Evolutionary conservation across 2,888 invertebrate genomes (phyloP), one percentile per base, ranked within the genome.

Genomic region (Caenorhabditis panamensis): DNA sequence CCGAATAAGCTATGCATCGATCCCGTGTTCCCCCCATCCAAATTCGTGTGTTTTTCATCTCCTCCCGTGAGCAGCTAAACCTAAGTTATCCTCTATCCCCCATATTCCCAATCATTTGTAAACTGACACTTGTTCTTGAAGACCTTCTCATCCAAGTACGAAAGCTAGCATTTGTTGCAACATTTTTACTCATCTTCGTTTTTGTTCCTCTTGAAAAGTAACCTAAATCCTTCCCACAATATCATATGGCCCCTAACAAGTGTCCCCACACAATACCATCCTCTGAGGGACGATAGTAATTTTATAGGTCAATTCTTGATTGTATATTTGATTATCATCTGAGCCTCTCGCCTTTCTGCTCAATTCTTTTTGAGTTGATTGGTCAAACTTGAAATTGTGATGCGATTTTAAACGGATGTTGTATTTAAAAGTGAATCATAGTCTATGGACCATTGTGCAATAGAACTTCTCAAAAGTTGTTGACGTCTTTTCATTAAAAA

Each of bases 361-460:
- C 4, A 53, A 53, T 16, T 22, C 26, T 1, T 18, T 26, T 22
- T n/a, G 63, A 56, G 47, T 47, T 47, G 63, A 63, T 58, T 56
- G 49, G 63, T 72, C 53, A 31, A 71, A 28, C 24, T 64, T 49
- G 51, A 59, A 64, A 73, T 59, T 73, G 73, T 73, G 73, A 73
- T 73, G 58, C 18, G 58, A 64, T 47, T 62, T 64, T 37, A 31
- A 31, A 64, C 64, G 51, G 58, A 59, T 72, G 20, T 49, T 59
- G 20, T 56, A n/a, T n/a, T n/a, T n/a, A n/a, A n/a, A n/a, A n/a
- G n/a, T 61, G 16, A 28, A 47, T 54, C 24, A 24, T 47, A 63
- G 53, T 56, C 75, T 75, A 75, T 75, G 66, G 53, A 75, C 58
- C 75, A 41, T 66, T 66, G 66, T 75, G 64, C 73, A 73, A 73